Conservation (phyloP, 2,797 vertebrate species). For the Neosilurus mollespiculum region DNA sequence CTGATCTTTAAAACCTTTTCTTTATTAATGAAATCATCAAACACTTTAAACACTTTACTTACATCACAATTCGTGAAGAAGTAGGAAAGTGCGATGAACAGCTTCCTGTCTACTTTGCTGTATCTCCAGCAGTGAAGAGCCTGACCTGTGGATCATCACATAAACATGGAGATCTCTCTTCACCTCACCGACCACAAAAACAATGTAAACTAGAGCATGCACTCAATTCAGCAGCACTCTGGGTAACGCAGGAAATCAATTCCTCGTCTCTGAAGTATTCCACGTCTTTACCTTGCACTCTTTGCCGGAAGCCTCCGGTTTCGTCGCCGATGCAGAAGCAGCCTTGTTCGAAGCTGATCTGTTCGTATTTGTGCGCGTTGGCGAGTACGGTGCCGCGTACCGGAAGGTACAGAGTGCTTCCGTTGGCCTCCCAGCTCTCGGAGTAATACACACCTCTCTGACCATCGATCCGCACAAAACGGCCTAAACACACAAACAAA, state of each 20-base stretch:
- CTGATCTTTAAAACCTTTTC: too few species aligned
- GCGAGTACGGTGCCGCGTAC: slow-evolving; percentile 55
- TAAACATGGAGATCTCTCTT: not conserved
- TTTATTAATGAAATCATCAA: not conserved
- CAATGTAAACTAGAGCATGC: not conserved
- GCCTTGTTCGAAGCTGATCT: slow-evolving; percentile 66
- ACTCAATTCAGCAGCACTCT: not conserved
- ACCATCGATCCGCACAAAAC: slow-evolving; percentile 57
- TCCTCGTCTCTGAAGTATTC: not conserved
- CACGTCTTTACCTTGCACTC: slow-evolving; percentile 56
- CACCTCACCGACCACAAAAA: not conserved
- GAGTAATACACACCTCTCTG: slow-evolving; percentile 61
- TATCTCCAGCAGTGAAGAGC: slow-evolving; percentile 64
- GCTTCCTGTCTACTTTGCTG: slow-evolving; percentile 55
- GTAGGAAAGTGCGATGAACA: slow-evolving; percentile 62
- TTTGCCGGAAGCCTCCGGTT: slow-evolving; percentile 59
- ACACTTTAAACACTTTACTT: slow-evolving; percentile 35
- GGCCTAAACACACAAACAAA: slow-evolving; percentile 32
- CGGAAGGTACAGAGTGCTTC: slow-evolving; percentile 61
- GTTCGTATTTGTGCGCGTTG: slow-evolving; percentile 65
- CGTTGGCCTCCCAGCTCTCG: slow-evolving; percentile 60
- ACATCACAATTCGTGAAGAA: slow-evolving; percentile 60
- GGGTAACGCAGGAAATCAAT: not conserved
- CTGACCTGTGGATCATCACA: slow-evolving; percentile 51
- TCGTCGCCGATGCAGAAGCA: slow-evolving; percentile 60